Evolutionary conservation across 2,113 vertebrate species (phyloP).

Genomic region (Galeopterus variegatus): DNA sequence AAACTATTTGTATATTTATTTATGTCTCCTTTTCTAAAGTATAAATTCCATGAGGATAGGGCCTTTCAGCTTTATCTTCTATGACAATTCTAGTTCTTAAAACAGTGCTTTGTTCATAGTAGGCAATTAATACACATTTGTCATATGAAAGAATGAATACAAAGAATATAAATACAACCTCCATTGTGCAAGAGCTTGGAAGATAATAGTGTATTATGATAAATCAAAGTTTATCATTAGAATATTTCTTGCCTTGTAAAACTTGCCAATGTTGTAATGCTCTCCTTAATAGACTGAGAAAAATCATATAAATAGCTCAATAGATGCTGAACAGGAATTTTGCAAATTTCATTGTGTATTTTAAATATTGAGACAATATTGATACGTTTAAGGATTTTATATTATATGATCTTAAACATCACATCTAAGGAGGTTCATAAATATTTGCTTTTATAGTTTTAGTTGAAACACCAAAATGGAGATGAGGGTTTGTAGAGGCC

Average conservation of each 20-base stretch:
- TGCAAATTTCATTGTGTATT: conserved; percentile 4
- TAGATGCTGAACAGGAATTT: background rate
- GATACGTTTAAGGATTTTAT: background rate
- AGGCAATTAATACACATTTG: background rate
- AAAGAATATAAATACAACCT: background rate
- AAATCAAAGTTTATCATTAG: background rate
- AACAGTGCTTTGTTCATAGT: background rate
- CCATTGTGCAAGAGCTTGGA: background rate
- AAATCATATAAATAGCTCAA: background rate
- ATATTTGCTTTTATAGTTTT: background rate
- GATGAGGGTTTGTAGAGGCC: background rate
- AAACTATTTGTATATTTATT: background rate
- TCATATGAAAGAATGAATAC: background rate
- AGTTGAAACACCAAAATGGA: background rate
- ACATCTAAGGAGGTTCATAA: background rate
- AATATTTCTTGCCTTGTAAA: background rate
- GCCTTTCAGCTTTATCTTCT: background rate
- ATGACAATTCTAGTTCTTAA: background rate
- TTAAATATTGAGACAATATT: conserved; percentile 29
- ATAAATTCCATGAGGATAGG: background rate
- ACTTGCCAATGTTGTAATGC: background rate
- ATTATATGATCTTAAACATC: background rate
- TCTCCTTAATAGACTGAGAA: background rate
- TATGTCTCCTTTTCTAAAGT: background rate
- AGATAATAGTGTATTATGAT: background rate